These are phyloP conservation scores for Rhyacichthys aspro DNA, from an alignment of 2,797 vertebrate genomes.

Conservation along the genomic window DNA sequence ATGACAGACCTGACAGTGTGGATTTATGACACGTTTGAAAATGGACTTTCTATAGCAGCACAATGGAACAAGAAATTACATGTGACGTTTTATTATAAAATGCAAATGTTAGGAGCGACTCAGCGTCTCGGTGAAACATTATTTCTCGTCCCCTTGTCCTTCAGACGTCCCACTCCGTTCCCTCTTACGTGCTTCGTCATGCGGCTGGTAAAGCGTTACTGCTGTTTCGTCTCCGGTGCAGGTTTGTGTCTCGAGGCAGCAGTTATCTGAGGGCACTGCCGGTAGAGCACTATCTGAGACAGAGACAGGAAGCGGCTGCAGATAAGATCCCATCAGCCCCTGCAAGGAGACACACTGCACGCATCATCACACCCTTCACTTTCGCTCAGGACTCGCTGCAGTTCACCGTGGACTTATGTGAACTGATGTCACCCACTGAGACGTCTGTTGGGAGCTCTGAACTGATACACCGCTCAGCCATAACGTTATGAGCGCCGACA, in stretches of 20 bases:
- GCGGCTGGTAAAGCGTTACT: slow-evolving; percentile 13
- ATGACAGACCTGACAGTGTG: slow-evolving; percentile 3
- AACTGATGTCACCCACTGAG: slow-evolving; percentile 2
- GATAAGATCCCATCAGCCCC: slow-evolving; percentile 67
- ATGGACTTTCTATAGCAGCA: slow-evolving; percentile 1
- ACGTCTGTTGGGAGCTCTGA: neutral
- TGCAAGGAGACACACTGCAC: slow-evolving; percentile 20
- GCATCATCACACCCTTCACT: slow-evolving; percentile 41
- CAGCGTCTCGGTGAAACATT: neutral
- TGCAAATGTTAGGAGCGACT: slow-evolving; percentile 4
- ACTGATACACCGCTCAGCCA: neutral
- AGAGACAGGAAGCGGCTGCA: slow-evolving; percentile 53
- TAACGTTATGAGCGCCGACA: neutral
- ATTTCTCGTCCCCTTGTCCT: slow-evolving; percentile 9
- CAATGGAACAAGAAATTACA: slow-evolving; percentile 4
- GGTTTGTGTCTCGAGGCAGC: slow-evolving; percentile 22
- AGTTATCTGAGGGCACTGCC: slow-evolving; percentile 53
- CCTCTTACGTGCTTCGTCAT: slow-evolving; percentile 27
- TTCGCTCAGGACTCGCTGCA: slow-evolving; percentile 28
- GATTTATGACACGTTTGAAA: slow-evolving; percentile 8
- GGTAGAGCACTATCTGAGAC: slow-evolving; percentile 49
- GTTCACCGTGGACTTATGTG: slow-evolving; percentile 12
- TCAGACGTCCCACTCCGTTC: slow-evolving; percentile 9
- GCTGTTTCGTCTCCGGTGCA: slow-evolving; percentile 30
- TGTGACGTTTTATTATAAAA: slow-evolving; percentile 14